Conservation (phyloP, 2,888 invertebrate species). For the Biston stratarius region DNA sequence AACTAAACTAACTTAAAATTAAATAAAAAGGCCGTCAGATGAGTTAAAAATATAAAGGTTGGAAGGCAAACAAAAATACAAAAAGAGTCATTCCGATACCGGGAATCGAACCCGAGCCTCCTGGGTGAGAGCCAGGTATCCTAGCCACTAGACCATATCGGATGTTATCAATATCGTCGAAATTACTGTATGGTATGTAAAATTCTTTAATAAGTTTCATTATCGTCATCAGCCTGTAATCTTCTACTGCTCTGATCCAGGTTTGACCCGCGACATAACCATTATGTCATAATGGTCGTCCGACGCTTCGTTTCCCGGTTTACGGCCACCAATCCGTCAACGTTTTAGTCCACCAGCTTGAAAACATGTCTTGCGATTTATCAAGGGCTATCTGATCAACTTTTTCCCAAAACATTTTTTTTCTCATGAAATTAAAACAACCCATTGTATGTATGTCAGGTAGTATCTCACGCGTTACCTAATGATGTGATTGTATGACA, state of each 20-base stretch:
- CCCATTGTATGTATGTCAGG: not conserved
- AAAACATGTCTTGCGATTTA: too few relatives aligned
- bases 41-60: not conserved
- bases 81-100: conserved; percentile 84
- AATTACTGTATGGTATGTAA: conserved; percentile 17
- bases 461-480: conserved; percentile 8
- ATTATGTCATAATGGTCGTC: too few relatives aligned
- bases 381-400: not conserved
- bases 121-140: conserved; percentile 91
- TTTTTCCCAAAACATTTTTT: conserved; percentile 5
- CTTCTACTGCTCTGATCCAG: too few relatives aligned
- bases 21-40: too few relatives aligned
- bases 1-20: too few relatives aligned
- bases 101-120: conserved; percentile 88
- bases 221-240: not conserved
- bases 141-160: conserved; percentile 89
- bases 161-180: fast-evolving
- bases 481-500: conserved; percentile 1
- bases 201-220: too few relatives aligned
- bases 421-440: conserved; percentile 23
- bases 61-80: conserved; percentile 17
- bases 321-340: too few relatives aligned
- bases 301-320: too few relatives aligned
- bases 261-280: too few relatives aligned
- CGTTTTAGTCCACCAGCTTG: too few relatives aligned